These are phyloP conservation scores for Phthorimaea operculella DNA, from an alignment of 1,140 invertebrate genomes.

Conservation along the genomic window DNA sequence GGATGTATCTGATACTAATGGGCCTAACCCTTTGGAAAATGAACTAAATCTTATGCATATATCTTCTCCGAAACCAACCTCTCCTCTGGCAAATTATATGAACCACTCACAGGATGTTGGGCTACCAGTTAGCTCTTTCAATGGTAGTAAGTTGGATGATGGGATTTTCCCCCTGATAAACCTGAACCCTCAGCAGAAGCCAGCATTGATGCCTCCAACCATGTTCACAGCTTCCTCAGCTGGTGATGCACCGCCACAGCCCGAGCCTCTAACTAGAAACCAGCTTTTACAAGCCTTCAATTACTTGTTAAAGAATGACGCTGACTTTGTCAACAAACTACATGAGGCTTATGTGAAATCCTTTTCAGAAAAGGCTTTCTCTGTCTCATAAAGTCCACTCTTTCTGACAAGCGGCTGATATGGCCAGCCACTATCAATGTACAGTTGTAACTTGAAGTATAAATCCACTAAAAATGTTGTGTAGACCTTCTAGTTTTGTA, in stretches of 20 bases:
- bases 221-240: slow-evolving; percentile 74
- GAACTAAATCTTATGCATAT: slow-evolving; percentile 67
- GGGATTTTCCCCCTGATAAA: slow-evolving; percentile 58
- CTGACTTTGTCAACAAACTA: slow-evolving; percentile 86
- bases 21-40: slow-evolving; percentile 62
- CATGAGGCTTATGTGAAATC: slow-evolving; percentile 92
- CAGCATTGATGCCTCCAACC: slow-evolving; percentile 83
- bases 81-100: slow-evolving; percentile 64
- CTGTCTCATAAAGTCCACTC: slow-evolving; percentile 53
- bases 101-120: slow-evolving; percentile 54
- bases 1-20: slow-evolving; percentile 47
- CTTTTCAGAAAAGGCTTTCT: slow-evolving; percentile 78
- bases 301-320: slow-evolving; percentile 87
- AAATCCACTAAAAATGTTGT: slow-evolving; percentile 48
- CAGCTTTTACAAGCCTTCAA: slow-evolving; percentile 89
- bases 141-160: slow-evolving; percentile 56
- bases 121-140: slow-evolving; percentile 48
- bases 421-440: slow-evolving; percentile 35
- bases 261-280: slow-evolving; percentile 84
- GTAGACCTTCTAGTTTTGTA: slow-evolving; percentile 58
- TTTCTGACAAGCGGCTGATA: slow-evolving; percentile 27
- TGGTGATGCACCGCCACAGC: slow-evolving; percentile 46
- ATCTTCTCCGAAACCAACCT: slow-evolving; percentile 59
- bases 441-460: slow-evolving; percentile 59
- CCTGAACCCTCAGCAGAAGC: slow-evolving; percentile 70